phyloP scores from a whole-genome alignment of 2,113 vertebrate species.

The Nicator chloris region DNA sequence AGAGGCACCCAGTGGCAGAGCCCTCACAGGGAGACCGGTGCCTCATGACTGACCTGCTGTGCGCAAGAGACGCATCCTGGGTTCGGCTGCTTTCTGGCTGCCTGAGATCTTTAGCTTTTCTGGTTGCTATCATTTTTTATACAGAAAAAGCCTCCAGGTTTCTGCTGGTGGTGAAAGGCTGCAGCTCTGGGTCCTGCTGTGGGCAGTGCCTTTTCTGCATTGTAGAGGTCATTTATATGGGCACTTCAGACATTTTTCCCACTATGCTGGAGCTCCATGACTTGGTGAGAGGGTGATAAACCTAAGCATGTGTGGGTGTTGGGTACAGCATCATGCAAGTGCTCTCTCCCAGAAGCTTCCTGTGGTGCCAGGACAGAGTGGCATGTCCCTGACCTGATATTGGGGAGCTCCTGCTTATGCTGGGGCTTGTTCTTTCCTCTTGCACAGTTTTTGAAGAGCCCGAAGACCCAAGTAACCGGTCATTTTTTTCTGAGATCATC shows the following conservation, averaged over 20 bases:
- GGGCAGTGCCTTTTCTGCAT: background rate
- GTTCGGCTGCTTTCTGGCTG: background rate
- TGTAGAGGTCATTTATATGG: background rate
- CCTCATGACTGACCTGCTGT: background rate
- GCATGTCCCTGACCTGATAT: background rate
- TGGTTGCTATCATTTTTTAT: background rate
- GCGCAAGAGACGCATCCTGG: background rate
- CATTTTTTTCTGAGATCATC: slow-evolving; percentile 97
- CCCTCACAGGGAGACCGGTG: background rate
- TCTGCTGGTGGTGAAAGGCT: background rate
- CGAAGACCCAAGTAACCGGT: slow-evolving; percentile 92
- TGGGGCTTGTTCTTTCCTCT: background rate
- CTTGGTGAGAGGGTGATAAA: background rate
- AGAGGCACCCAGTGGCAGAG: background rate
- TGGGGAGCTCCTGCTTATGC: background rate
- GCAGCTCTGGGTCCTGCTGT: background rate
- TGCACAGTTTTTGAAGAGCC: slow-evolving; percentile 93
- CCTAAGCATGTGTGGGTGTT: background rate
- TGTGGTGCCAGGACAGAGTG: background rate
- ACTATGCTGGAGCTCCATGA: background rate
- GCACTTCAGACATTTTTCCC: background rate
- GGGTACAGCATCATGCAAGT: background rate
- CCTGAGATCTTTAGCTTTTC: background rate
- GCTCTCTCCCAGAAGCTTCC: background rate
- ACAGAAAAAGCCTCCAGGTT: background rate